Percentiles rank a stretch among this genome's conserved stretches.
phyloP scores from a whole-genome alignment of 2,797 vertebrate genomes.

The Sparidentex hasta region DNA sequence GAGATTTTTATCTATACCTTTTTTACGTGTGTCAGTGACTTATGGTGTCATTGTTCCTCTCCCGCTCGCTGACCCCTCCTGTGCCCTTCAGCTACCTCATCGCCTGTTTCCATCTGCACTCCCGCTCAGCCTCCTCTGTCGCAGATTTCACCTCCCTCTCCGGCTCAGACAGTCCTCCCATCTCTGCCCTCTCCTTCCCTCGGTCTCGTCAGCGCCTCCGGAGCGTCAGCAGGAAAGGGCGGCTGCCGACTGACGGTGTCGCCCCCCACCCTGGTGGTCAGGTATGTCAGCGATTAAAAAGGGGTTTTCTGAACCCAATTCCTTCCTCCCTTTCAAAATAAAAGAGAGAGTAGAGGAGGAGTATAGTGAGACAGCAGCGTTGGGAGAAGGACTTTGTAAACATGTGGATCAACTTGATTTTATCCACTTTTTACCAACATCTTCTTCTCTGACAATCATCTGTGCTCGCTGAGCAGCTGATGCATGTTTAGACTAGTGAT shows the following conservation, averaged over 20 bases:
- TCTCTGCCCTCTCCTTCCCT: conserved; percentile 18
- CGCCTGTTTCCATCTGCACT: conserved; percentile 39
- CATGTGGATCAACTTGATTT: too few relatives aligned
- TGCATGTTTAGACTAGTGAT: background rate
- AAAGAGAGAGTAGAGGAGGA: background rate
- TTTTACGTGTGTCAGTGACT: conserved; percentile 14
- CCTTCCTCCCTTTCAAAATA: background rate
- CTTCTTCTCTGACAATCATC: background rate
- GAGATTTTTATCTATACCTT: background rate
- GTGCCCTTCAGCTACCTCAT: conserved; percentile 59
- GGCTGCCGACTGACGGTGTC: conserved; percentile 59
- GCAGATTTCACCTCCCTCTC: conserved; percentile 47
- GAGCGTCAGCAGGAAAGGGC: background rate
- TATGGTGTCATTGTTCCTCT: conserved; percentile 29
- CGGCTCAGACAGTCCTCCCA: background rate
- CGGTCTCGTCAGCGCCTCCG: background rate
- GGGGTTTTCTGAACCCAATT: background rate
- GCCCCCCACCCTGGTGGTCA: conserved; percentile 73
- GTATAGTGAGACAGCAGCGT: too few relatives aligned
- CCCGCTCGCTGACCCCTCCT: background rate
- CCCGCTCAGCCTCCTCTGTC: conserved; percentile 20
- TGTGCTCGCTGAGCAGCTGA: background rate
- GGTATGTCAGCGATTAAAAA: conserved; percentile 53
- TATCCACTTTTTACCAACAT: too few relatives aligned
- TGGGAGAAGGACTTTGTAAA: too few relatives aligned